phyloP scores from a whole-genome alignment of 2,888 invertebrate genomes.

The Athalia cordata region DNA sequence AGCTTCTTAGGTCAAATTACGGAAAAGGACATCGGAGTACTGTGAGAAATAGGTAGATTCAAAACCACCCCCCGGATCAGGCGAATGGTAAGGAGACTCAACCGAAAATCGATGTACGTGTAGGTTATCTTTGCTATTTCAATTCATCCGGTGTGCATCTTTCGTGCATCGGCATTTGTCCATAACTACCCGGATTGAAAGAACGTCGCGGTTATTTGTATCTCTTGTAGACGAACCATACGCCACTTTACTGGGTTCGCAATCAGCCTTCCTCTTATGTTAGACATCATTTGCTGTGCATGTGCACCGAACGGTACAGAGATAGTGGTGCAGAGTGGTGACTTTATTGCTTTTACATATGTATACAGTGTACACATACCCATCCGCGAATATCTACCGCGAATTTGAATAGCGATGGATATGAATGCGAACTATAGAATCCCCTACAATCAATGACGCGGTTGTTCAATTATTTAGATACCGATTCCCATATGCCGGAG shows the following conservation, averaged over 20 bases:
- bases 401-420: slow-evolving; percentile 42
- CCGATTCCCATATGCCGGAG: not conserved
- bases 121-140: too few species aligned
- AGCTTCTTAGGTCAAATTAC: slow-evolving; percentile 4
- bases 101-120: not conserved
- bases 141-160: too few species aligned
- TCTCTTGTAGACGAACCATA: too few species aligned
- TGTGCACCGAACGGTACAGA: slow-evolving; percentile 28
- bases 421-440: slow-evolving; percentile 19
- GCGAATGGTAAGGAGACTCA: not conserved
- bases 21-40: not conserved
- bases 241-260: not conserved
- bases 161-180: too few species aligned
- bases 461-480: slow-evolving; percentile 14
- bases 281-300: slow-evolving; percentile 1
- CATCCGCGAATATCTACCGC: slow-evolving; percentile 1
- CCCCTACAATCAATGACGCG: slow-evolving; percentile 11
- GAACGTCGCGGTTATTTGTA: too few species aligned
- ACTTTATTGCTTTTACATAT: slow-evolving; percentile 16
- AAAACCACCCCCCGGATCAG: not conserved
- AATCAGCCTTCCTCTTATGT: not conserved
- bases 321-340: slow-evolving; percentile 17
- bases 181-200: too few species aligned
- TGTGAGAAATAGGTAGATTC: not conserved
- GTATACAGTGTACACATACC: not conserved